Conservation (phyloP, 2,888 invertebrate species). For the Cosmopolites sordidus region DNA sequence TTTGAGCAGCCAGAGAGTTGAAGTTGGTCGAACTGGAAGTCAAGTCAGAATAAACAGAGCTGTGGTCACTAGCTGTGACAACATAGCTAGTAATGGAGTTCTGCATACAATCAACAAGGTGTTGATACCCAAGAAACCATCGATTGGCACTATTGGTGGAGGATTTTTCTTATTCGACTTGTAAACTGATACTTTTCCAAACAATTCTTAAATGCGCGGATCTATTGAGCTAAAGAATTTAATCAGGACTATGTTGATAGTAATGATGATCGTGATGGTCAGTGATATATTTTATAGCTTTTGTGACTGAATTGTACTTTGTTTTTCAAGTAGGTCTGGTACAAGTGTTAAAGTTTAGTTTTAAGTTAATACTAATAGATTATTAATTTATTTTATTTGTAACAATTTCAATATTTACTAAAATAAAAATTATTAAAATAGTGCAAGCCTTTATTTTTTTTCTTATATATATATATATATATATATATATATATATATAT, state of each 20-base stretch:
- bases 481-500: too few species aligned
- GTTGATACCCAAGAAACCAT: constrained; percentile 46
- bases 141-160: constrained; percentile 37
- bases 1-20: constrained; percentile 40
- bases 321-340: constrained; percentile 3
- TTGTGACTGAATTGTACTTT: constrained; percentile 13
- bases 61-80: constrained; percentile 49
- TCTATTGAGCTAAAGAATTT: background rate
- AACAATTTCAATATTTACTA: constrained; percentile 2
- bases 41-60: constrained; percentile 43
- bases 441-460: background rate
- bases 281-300: constrained; percentile 16
- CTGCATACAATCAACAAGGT: constrained; percentile 56
- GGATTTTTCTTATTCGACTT: constrained; percentile 44
- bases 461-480: too few species aligned
- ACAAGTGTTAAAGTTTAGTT: background rate
- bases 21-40: constrained; percentile 40
- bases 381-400: constrained; percentile 13
- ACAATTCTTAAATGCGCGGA: background rate
- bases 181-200: constrained; percentile 28
- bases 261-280: constrained; percentile 12
- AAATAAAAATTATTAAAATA: constrained; percentile 7
- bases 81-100: constrained; percentile 56
- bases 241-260: background rate
- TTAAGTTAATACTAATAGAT: background rate